These are phyloP conservation scores for Argyresthia goedartella DNA, from an alignment of 2,888 invertebrate species.

Conservation along the genomic window DNA sequence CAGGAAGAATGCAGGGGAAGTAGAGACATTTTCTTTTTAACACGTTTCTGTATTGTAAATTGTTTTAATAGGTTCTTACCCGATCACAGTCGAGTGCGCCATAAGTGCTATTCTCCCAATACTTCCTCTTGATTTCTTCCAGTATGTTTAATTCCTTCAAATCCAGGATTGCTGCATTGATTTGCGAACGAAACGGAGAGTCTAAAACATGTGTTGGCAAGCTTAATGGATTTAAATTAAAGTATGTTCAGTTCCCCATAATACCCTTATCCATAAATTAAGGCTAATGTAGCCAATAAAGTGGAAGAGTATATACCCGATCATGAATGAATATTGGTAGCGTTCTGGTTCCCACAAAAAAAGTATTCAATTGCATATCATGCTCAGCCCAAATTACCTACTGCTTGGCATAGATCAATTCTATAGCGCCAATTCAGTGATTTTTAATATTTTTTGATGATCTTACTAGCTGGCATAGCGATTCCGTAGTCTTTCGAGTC, in stretches of 20 bases:
- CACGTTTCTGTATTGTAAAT: neutral
- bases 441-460: neutral
- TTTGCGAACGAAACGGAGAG: constrained; percentile 79
- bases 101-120: constrained; percentile 84
- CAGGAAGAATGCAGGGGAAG: neutral
- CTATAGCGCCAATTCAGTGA: no score
- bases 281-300: no score
- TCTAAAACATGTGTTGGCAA: constrained; percentile 54
- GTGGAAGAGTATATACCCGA: no score
- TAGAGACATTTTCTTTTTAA: neutral
- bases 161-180: constrained; percentile 88
- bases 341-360: constrained; percentile 95
- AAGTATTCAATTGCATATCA: no score
- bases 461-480: constrained; percentile 81
- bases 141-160: constrained; percentile 89
- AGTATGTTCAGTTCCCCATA: no score
- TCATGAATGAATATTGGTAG: no score
- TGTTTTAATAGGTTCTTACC: constrained; percentile 25
- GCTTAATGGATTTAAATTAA: neutral
- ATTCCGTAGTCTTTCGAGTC: constrained; percentile 90
- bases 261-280: no score
- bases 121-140: constrained; percentile 83
- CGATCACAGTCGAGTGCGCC: constrained; percentile 40
- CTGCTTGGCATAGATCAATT: no score
- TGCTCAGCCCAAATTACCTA: no score